Evolutionary conservation across 2,888 invertebrate genomes (phyloP).

Genomic region (Nezara viridula): DNA sequence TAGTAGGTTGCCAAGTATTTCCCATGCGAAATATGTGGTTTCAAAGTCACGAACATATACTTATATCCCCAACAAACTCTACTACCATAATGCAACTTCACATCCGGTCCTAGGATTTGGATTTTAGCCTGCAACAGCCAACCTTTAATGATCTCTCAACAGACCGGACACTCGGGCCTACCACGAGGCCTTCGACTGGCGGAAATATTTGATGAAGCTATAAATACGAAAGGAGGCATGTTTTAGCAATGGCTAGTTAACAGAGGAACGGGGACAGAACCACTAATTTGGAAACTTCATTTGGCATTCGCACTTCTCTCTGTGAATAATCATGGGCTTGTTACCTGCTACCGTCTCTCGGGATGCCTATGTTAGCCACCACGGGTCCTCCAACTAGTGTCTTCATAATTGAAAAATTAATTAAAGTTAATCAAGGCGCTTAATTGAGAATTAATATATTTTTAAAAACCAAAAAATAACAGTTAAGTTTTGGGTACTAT

Average conservation of each 20-base stretch:
- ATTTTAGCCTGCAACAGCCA: neutral
- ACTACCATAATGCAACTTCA: neutral
- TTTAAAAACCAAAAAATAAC: too few relatives aligned
- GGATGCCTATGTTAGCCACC: neutral
- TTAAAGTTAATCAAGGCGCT: neutral
- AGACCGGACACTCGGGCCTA: neutral
- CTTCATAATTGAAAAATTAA: neutral
- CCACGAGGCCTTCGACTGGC: neutral
- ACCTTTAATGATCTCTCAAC: neutral
- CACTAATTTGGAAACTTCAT: slow-evolving; percentile 45
- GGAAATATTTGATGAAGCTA: slow-evolving; percentile 50
- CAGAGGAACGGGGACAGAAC: neutral
- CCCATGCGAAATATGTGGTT: too few relatives aligned
- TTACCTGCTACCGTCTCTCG: neutral
- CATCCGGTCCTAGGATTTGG: neutral
- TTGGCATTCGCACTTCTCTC: slow-evolving; percentile 44
- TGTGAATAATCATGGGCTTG: slow-evolving; percentile 52
- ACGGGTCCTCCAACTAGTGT: neutral
- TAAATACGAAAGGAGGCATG: slow-evolving; percentile 51
- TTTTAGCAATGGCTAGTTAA: slow-evolving; percentile 52
- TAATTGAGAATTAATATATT: too few relatives aligned
- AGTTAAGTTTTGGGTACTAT: too few relatives aligned
- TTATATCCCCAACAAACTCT: too few relatives aligned
- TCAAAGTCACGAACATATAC: too few relatives aligned
- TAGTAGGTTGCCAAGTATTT: too few relatives aligned